Evolutionary conservation across 2,888 invertebrate species (phyloP).

Genomic region (Polyploca ridens): DNA sequence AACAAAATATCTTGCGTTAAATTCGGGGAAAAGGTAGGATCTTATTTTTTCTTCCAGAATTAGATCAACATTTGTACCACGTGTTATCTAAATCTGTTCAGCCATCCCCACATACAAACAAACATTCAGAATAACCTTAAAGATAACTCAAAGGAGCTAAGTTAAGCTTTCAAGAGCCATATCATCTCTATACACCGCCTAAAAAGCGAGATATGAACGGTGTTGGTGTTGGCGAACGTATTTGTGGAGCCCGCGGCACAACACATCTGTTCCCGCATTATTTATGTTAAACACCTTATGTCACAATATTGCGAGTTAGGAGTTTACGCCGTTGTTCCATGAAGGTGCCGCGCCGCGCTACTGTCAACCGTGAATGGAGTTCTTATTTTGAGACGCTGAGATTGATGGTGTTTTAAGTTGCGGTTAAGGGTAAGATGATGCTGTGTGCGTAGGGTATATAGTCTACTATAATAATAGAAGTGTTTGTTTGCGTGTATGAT

Average conservation of each 20-base stretch:
- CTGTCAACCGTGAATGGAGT: slow-evolving; percentile 50
- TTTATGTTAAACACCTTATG: slow-evolving; percentile 85
- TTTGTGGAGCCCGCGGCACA: slow-evolving; percentile 78
- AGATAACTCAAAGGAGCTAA: too few relatives aligned
- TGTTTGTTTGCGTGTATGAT: neutral
- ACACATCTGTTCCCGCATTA: slow-evolving; percentile 82
- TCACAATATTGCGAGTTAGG: slow-evolving; percentile 83
- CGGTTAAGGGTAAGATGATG: neutral
- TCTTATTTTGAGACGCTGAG: slow-evolving; percentile 65
- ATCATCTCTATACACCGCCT: slow-evolving; percentile 57
- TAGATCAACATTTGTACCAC: too few relatives aligned
- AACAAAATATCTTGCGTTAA: too few relatives aligned
- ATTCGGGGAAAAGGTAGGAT: too few relatives aligned
- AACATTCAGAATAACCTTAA: too few relatives aligned
- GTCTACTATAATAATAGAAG: neutral
- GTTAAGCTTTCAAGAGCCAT: slow-evolving; percentile 7
- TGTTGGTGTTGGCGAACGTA: slow-evolving; percentile 66
- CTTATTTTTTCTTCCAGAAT: too few relatives aligned
- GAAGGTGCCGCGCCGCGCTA: slow-evolving; percentile 35
- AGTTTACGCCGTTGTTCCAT: slow-evolving; percentile 65
- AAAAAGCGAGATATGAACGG: slow-evolving; percentile 58
- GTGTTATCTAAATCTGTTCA: too few relatives aligned
- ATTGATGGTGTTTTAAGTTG: slow-evolving; percentile 6
- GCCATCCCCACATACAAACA: too few relatives aligned
- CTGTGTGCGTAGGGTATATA: neutral